Conservation (phyloP, 2,113 vertebrate species). For the Bos indicus region DNA sequence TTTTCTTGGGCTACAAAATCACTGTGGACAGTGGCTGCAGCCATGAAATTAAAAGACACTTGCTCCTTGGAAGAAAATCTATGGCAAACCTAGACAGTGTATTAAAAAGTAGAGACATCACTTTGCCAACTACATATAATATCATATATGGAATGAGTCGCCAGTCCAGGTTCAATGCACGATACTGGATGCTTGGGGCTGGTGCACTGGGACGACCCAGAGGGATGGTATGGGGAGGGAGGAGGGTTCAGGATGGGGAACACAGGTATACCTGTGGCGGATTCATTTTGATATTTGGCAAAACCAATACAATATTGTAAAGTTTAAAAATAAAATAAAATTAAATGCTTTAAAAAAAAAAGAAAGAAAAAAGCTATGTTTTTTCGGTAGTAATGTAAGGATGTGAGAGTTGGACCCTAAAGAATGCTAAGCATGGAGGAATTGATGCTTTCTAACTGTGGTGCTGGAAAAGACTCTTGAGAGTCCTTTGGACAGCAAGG, state of each 20-base stretch:
- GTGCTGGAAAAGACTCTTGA: not conserved
- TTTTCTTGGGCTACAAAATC: not conserved
- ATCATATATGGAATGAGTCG: no score
- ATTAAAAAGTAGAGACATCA: not conserved
- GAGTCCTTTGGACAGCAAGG: not conserved
- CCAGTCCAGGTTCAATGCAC: no score
- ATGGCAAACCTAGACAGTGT: not conserved
- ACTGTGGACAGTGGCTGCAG: not conserved
- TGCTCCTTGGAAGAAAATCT: not conserved
- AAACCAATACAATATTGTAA: no score
- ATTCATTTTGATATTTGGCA: no score
- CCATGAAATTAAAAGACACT: not conserved
- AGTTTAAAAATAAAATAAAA: no score
- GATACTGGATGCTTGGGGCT: no score
- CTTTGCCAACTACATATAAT: not conserved
- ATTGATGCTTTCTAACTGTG: not conserved
- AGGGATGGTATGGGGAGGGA: no score
- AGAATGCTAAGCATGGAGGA: not conserved
- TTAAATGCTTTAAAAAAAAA: no score
- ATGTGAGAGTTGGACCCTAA: not conserved
- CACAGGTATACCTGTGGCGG: no score
- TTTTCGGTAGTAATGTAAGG: not conserved
- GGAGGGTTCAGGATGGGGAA: no score
- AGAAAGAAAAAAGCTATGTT: not conserved
- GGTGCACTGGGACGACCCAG: no score